A percentile compares a stretch with the other conserved stretches of the same genome.
These are phyloP conservation scores for Orussus abietinus DNA, from an alignment of 1,140 invertebrate genomes.

Conservation along the genomic window DNA sequence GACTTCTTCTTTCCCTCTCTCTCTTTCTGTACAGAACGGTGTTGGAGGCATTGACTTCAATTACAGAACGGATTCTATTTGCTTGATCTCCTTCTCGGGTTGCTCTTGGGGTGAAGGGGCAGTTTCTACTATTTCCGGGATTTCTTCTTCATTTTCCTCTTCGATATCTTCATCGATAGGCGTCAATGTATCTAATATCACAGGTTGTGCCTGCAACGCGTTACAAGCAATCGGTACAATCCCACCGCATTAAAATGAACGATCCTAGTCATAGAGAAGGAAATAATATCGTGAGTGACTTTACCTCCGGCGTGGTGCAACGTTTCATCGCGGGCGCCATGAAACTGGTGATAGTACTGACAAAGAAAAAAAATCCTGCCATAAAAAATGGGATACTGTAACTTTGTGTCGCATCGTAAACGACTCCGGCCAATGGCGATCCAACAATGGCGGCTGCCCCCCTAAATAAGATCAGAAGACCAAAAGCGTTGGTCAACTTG, in stretches of 20 bases:
- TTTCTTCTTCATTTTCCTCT: conserved; percentile 71
- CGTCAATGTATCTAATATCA: conserved; percentile 67
- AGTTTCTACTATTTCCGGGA: conserved; percentile 64
- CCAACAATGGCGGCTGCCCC: conserved; percentile 87
- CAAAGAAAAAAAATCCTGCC: conserved; percentile 82
- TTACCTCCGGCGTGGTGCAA: conserved; percentile 52
- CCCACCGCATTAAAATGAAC: not conserved
- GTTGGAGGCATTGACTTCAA: not conserved
- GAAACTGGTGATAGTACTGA: conserved; percentile 82
- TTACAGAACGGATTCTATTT: conserved; percentile 66
- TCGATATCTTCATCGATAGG: conserved; percentile 78
- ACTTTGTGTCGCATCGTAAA: conserved; percentile 81
- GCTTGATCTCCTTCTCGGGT: conserved; percentile 60
- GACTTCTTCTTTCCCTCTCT: conserved; percentile 22
- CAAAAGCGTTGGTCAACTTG: conserved; percentile 95
- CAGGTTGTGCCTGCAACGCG: conserved; percentile 51
- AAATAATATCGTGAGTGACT: no score
- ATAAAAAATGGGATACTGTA: conserved; percentile 90
- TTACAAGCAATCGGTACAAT: conserved; percentile 27
- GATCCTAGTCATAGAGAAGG: not conserved
- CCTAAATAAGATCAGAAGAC: conserved; percentile 89
- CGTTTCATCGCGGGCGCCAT: conserved; percentile 74
- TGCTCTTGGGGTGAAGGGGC: conserved; percentile 57
- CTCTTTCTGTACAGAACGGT: conserved; percentile 10
- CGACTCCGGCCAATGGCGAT: conserved; percentile 75